Conservation (phyloP, 2,113 vertebrate genomes). For the Perca schrenkii region DNA sequence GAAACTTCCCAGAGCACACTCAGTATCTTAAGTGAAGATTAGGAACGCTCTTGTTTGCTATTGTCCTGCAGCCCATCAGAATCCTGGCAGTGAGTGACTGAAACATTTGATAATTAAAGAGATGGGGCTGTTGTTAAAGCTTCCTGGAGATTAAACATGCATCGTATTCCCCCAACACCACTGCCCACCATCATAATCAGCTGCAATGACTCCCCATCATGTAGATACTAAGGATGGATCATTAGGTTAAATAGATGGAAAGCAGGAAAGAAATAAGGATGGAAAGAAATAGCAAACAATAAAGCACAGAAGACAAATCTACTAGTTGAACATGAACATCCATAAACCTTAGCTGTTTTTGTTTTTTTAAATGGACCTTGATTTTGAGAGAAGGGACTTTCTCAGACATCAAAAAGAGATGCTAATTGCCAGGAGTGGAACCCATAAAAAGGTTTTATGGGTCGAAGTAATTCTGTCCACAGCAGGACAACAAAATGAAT, state of each 20-base stretch:
- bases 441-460: conserved; percentile 57
- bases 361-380: neutral
- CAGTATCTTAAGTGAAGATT: conserved; percentile 51
- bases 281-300: conserved; percentile 17
- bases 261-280: conserved; percentile 3
- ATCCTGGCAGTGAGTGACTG: conserved; percentile 29
- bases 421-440: conserved; percentile 51
- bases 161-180: conserved; percentile 6
- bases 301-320: conserved; percentile 7
- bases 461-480: conserved; percentile 50
- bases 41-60: conserved; percentile 53
- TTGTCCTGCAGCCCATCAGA: conserved; percentile 46
- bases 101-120: conserved; percentile 58
- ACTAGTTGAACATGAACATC: conserved; percentile 1
- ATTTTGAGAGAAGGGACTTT: conserved; percentile 26
- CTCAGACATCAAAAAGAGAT: conserved; percentile 46
- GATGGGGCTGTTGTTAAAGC: conserved; percentile 54
- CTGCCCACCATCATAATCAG: neutral
- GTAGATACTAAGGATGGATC: conserved; percentile 52
- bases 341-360: neutral
- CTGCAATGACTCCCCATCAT: conserved; percentile 2
- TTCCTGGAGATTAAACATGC: conserved; percentile 67
- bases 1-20: conserved; percentile 35
- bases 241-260: conserved; percentile 33
- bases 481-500: conserved; percentile 62